Conservation (phyloP, 2,888 invertebrate species). For the Rhimphoctona megacephalus region DNA sequence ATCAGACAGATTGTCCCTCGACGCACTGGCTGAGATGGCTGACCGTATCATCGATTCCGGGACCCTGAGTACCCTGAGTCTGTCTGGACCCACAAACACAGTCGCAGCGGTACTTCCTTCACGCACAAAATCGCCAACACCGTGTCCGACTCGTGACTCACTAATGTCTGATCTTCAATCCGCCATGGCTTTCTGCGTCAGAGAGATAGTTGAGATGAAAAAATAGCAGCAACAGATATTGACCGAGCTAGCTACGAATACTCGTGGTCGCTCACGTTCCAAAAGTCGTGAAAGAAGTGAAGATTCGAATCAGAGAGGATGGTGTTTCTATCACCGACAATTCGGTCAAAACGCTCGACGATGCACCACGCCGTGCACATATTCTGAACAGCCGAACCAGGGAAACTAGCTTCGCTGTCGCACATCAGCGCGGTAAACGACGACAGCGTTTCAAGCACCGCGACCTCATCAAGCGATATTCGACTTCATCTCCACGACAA, state of each 20-base stretch:
- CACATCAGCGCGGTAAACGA: not conserved
- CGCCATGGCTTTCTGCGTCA: not conserved
- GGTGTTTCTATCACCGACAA: too few species aligned
- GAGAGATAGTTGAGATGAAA: not conserved
- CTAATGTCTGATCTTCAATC: not conserved
- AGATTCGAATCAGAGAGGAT: too few species aligned
- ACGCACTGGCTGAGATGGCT: slow-evolving; percentile 23
- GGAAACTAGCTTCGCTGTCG: not conserved
- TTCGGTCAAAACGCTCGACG: too few species aligned
- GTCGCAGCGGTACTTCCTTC: not conserved
- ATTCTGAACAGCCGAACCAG: not conserved
- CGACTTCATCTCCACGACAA: not conserved
- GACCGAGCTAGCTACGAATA: too few species aligned
- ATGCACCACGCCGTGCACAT: not conserved
- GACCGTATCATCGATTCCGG: not conserved
- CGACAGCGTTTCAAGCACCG: too few species aligned
- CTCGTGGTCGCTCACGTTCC: too few species aligned
- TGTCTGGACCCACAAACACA: not conserved
- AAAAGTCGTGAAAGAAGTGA: too few species aligned
- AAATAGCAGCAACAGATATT: not conserved
- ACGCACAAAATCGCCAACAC: not conserved
- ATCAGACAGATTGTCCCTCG: slow-evolving; percentile 18
- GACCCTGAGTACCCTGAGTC: not conserved
- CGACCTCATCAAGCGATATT: not conserved
- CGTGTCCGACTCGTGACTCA: too few species aligned